These are phyloP conservation scores for Lithobates sylvaticus DNA, from an alignment of 2,797 vertebrate genomes.

Conservation along the genomic window DNA sequence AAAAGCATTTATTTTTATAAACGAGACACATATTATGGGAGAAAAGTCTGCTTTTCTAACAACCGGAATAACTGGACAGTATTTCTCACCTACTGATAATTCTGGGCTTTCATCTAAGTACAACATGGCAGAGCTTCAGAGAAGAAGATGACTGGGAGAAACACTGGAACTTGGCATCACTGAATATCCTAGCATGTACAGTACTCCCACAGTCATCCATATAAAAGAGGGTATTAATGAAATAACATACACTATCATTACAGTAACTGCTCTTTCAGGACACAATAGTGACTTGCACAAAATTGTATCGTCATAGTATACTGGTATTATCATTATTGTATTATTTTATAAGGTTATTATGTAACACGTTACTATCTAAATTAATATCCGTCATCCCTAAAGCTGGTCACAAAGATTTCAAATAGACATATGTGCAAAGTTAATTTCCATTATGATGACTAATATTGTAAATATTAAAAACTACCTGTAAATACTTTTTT, in stretches of 20 bases:
- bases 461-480: no score
- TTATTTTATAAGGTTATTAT: no score
- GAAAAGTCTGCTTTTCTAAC: neutral
- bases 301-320: no score
- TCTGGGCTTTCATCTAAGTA: conserved; percentile 18
- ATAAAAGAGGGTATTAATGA: neutral
- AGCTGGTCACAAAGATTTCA: no score
- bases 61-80: neutral
- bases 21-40: neutral
- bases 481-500: no score
- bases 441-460: no score
- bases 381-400: no score
- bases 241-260: neutral
- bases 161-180: neutral
- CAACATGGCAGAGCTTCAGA: conserved; percentile 28
- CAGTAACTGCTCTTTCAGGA: neutral
- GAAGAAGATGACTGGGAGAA: neutral
- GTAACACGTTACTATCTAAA: no score
- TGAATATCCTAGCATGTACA: neutral
- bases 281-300: no score
- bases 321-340: no score
- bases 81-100: neutral
- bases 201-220: neutral
- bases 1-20: conserved; percentile 15
- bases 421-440: no score